phyloP scores from a whole-genome alignment of 2,888 invertebrate genomes.

The Amiota communis region DNA sequence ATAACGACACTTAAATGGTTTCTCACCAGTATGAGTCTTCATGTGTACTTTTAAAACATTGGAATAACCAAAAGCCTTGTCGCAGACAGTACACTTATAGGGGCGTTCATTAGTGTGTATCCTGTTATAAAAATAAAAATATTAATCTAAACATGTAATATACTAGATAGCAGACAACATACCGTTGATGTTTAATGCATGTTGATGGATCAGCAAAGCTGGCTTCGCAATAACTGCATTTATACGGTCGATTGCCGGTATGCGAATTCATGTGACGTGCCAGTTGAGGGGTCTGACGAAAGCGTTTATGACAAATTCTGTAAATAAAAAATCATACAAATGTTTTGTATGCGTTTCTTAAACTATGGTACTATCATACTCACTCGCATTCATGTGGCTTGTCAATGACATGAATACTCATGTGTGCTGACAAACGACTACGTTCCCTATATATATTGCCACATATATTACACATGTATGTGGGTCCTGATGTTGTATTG shows the following conservation, averaged over 20 bases:
- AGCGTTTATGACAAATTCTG: conserved; percentile 69
- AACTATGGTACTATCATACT: conserved; percentile 30
- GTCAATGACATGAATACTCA: conserved; percentile 63
- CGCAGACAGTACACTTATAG: conserved; percentile 63
- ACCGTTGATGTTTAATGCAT: conserved; percentile 70
- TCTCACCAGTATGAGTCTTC: conserved; percentile 68
- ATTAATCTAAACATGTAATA: conserved; percentile 3
- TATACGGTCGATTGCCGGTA: conserved; percentile 69
- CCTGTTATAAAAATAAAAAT: conserved; percentile 41
- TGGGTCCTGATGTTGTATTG: neutral
- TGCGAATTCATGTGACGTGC: conserved; percentile 68
- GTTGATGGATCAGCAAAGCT: conserved; percentile 71
- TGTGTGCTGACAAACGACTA: conserved; percentile 64
- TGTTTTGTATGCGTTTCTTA: neutral
- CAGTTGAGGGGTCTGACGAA: conserved; percentile 68
- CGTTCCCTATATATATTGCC: conserved; percentile 65
- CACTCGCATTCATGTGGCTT: conserved; percentile 71
- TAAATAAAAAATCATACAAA: neutral
- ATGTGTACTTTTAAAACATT: conserved; percentile 69
- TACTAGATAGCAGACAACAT: neutral
- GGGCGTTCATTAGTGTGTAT: conserved; percentile 70
- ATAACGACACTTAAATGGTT: conserved; percentile 64
- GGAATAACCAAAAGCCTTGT: conserved; percentile 67
- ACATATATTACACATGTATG: conserved; percentile 64
- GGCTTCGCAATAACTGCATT: conserved; percentile 68